Percentiles rank a stretch among this genome's conserved stretches.
Evolutionary conservation across 2,888 invertebrate species (phyloP).

Genomic region (Amphimallon solstitiale): DNA sequence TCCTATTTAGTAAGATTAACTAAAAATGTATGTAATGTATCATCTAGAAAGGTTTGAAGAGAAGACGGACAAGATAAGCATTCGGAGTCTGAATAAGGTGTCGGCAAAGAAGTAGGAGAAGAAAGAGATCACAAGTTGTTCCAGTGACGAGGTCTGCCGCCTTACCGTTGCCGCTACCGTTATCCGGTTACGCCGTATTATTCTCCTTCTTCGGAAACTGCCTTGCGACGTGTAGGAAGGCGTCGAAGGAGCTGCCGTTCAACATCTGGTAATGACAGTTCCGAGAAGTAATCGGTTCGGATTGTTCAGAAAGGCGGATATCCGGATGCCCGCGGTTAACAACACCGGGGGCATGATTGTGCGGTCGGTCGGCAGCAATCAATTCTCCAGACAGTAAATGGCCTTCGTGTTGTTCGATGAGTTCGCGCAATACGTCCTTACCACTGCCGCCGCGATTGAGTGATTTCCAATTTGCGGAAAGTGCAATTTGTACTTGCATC

Average conservation of each 20-base stretch:
- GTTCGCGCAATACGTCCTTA: background rate
- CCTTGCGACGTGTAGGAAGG: conserved; percentile 38
- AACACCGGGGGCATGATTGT: conserved; percentile 57
- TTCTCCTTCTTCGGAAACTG: too few species aligned
- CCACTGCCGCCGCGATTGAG: background rate
- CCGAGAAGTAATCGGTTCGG: conserved; percentile 57
- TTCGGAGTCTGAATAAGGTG: too few species aligned
- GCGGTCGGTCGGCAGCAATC: conserved; percentile 57
- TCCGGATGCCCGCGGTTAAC: conserved; percentile 54
- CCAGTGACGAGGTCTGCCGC: too few species aligned
- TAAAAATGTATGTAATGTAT: too few species aligned
- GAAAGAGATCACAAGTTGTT: too few species aligned
- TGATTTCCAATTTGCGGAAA: conserved; percentile 11
- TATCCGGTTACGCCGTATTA: too few species aligned
- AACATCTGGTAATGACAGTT: conserved; percentile 60
- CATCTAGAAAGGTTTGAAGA: too few species aligned
- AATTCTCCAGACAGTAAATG: conserved; percentile 54
- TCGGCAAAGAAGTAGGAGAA: too few species aligned
- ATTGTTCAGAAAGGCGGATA: conserved; percentile 56
- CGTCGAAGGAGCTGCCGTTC: conserved; percentile 25
- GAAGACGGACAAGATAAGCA: too few species aligned
- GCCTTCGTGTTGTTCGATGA: conserved; percentile 22
- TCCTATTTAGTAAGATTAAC: too few species aligned
- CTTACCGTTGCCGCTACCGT: too few species aligned
- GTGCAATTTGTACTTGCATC: background rate